These are phyloP conservation scores for Patella depressa DNA, from an alignment of 2,888 invertebrate genomes.

Conservation along the genomic window DNA sequence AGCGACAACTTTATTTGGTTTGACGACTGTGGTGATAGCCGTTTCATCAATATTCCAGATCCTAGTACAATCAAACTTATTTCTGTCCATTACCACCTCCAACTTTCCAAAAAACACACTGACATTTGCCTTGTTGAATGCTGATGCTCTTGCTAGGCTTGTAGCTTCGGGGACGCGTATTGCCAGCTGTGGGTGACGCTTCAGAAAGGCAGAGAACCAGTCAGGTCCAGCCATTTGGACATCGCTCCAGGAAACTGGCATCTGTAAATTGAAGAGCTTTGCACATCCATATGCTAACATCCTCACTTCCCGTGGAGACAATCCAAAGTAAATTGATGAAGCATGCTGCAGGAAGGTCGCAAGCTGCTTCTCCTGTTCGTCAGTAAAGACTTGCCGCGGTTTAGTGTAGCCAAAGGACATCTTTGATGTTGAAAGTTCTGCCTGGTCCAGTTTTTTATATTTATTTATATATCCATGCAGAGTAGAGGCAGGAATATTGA, in stretches of 20 bases:
- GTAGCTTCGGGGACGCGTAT: constrained; percentile 32
- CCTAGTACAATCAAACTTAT: constrained; percentile 23
- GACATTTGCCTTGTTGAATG: constrained; percentile 36
- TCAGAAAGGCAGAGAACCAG: constrained; percentile 32
- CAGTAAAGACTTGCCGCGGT: too few species aligned
- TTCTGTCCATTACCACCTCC: constrained; percentile 27
- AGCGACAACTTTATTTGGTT: too few species aligned
- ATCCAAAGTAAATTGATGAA: too few species aligned
- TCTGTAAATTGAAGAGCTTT: not conserved
- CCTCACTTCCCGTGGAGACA: too few species aligned
- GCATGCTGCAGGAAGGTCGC: too few species aligned
- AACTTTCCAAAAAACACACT: constrained; percentile 32
- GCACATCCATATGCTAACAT: constrained; percentile 25
- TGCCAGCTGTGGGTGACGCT: constrained; percentile 29
- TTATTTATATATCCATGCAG: too few species aligned
- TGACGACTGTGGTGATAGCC: not conserved
- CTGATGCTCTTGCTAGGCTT: constrained; percentile 34
- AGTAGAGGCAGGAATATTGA: too few species aligned
- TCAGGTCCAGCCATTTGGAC: constrained; percentile 23
- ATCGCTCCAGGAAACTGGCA: constrained; percentile 24
- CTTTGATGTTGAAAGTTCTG: too few species aligned
- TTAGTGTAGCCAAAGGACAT: too few species aligned
- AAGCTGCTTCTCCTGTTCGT: too few species aligned
- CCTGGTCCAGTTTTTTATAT: too few species aligned
- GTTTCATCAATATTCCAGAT: constrained; percentile 31